These are phyloP conservation scores for Tretioscincus oriximinensis DNA, from an alignment of 2,113 vertebrate genomes.

Conservation along the genomic window DNA sequence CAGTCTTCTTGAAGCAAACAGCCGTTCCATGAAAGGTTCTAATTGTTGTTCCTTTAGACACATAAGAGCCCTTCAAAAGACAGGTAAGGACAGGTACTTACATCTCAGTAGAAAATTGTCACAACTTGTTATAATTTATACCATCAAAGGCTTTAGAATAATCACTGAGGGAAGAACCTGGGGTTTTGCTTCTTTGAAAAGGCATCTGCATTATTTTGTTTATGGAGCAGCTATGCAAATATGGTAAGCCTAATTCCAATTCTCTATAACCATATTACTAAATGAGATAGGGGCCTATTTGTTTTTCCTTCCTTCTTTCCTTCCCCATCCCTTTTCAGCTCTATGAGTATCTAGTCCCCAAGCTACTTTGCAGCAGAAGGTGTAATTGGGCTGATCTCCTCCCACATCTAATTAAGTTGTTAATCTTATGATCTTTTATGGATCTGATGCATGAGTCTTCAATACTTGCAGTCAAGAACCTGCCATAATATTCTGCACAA, in stretches of 20 bases:
- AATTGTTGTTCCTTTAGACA: no score
- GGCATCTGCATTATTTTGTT: no score
- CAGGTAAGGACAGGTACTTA: no score
- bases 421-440: constrained; percentile 18
- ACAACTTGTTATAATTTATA: no score
- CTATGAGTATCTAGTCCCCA: background rate
- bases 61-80: no score
- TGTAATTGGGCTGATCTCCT: constrained; percentile 9
- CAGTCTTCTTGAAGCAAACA: no score
- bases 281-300: background rate
- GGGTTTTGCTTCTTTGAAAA: no score
- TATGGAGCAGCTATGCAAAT: no score
- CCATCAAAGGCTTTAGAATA: no score
- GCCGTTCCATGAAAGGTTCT: no score
- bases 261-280: background rate
- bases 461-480: background rate
- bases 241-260: background rate
- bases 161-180: no score
- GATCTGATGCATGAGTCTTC: constrained; percentile 3
- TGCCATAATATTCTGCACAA: background rate
- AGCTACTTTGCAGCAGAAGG: background rate
- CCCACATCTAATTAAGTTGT: constrained; percentile 8
- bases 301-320: background rate
- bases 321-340: background rate
- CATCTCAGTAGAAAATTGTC: no score